These are phyloP conservation scores for Dolichallabes microphthalmus DNA, from an alignment of 2,113 vertebrate genomes.

Conservation along the genomic window DNA sequence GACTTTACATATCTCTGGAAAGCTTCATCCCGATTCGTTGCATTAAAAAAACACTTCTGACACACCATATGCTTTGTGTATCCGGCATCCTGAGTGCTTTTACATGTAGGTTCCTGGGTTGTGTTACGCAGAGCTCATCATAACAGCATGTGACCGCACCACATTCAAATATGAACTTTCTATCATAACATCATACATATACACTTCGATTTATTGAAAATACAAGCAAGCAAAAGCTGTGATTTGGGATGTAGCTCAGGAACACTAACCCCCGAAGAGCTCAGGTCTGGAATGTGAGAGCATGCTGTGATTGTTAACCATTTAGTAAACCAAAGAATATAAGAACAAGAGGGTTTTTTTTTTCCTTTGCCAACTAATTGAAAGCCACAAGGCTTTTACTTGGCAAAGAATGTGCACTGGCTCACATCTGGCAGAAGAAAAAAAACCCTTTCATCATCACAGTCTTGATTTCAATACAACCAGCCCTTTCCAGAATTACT, in stretches of 20 bases:
- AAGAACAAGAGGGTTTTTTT: not conserved
- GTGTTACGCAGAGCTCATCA: conserved; percentile 1
- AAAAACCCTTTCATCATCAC: not conserved
- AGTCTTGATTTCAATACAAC: not conserved
- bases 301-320: not conserved
- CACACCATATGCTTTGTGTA: conserved; percentile 26
- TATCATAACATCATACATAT: not conserved
- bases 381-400: not conserved
- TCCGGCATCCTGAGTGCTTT: conserved; percentile 2
- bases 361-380: not conserved
- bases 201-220: conserved; percentile 22
- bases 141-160: conserved; percentile 14
- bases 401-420: not conserved
- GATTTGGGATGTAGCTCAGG: not conserved
- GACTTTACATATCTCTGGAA: not conserved
- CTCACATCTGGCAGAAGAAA: not conserved
- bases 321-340: not conserved
- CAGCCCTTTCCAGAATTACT: not conserved
- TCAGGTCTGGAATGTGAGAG: not conserved
- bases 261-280: not conserved
- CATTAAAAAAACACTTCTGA: not conserved
- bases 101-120: conserved; percentile 11
- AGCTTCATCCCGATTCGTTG: not conserved
- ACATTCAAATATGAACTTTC: conserved; percentile 19
- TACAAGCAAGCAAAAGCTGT: not conserved